Conservation (phyloP, 2,888 invertebrate genomes). For the Clostera curtula region DNA sequence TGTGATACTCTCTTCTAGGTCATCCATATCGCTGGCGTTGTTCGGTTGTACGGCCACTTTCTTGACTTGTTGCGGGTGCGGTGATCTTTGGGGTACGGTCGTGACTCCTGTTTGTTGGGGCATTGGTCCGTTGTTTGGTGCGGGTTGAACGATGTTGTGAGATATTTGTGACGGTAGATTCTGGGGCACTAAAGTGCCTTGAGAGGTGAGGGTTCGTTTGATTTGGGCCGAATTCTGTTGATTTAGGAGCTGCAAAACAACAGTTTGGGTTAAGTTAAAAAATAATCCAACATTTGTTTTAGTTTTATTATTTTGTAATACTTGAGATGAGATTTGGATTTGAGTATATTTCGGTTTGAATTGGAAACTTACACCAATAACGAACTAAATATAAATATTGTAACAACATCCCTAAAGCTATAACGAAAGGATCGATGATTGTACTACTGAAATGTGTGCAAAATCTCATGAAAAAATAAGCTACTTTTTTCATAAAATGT, state of each 20-base stretch:
- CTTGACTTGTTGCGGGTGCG: slow-evolving; percentile 41
- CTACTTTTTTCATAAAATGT: too few species aligned
- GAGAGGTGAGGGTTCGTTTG: slow-evolving; percentile 55
- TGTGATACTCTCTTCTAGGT: slow-evolving; percentile 70
- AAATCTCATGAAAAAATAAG: too few species aligned
- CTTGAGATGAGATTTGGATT: too few species aligned
- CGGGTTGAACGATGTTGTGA: slow-evolving; percentile 39
- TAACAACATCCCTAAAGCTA: too few species aligned
- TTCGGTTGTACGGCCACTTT: slow-evolving; percentile 63
- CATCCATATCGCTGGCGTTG: slow-evolving; percentile 66
- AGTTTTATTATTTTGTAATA: too few species aligned
- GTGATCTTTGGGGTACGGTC: slow-evolving; percentile 39
- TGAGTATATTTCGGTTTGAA: too few species aligned
- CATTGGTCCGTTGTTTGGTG: slow-evolving; percentile 47
- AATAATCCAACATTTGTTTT: too few species aligned
- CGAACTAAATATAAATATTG: too few species aligned
- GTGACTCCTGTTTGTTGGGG: slow-evolving; percentile 39
- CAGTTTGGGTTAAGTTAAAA: slow-evolving; percentile 2
- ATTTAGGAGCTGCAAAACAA: slow-evolving; percentile 38
- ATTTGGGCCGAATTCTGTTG: slow-evolving; percentile 44
- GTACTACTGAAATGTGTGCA: too few species aligned
- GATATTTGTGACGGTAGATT: slow-evolving; percentile 36
- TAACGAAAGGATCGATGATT: too few species aligned
- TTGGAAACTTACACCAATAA: too few species aligned
- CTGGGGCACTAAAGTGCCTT: slow-evolving; percentile 62